Conservation (phyloP, 1,140 invertebrate species). For the Octopus sinensis region DNA sequence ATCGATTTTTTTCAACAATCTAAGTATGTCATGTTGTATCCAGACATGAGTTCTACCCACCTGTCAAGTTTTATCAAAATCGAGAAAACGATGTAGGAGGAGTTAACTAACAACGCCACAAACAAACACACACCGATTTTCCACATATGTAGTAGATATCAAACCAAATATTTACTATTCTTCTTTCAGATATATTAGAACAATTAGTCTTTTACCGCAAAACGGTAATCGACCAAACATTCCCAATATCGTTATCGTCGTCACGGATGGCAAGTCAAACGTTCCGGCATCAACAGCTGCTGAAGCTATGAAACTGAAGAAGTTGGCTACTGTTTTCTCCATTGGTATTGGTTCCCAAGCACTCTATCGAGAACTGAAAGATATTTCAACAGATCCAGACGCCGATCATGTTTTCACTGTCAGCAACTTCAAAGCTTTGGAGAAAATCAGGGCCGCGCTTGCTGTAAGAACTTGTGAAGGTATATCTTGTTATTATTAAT, state of each 20-base stretch:
- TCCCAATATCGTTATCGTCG: conserved; percentile 33
- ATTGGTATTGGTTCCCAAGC: conserved; percentile 36
- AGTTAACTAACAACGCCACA: too few relatives aligned
- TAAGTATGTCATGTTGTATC: too few relatives aligned
- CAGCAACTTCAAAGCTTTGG: conserved; percentile 29
- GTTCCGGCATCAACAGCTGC: conserved; percentile 18
- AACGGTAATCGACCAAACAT: conserved; percentile 23
- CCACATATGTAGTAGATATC: too few relatives aligned
- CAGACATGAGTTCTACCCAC: too few relatives aligned
- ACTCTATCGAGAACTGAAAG: conserved; percentile 28
- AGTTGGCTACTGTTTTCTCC: conserved; percentile 33
- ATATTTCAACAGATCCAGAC: conserved; percentile 32
- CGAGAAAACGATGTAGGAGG: too few relatives aligned
- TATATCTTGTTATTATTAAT: conserved; percentile 2
- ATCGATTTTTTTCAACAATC: too few relatives aligned
- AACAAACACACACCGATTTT: too few relatives aligned
- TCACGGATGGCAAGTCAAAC: conserved; percentile 44
- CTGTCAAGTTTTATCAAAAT: too few relatives aligned
- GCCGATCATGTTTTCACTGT: conserved; percentile 33
- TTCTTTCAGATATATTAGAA: conserved; percentile 8
- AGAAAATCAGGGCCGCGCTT: conserved; percentile 32
- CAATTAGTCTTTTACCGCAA: conserved; percentile 16
- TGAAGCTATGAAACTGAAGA: conserved; percentile 18
- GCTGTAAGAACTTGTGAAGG: conserved; percentile 35
- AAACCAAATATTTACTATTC: too few relatives aligned